Conservation (phyloP, 2,888 invertebrate species). For the Stratiomys singularior region DNA sequence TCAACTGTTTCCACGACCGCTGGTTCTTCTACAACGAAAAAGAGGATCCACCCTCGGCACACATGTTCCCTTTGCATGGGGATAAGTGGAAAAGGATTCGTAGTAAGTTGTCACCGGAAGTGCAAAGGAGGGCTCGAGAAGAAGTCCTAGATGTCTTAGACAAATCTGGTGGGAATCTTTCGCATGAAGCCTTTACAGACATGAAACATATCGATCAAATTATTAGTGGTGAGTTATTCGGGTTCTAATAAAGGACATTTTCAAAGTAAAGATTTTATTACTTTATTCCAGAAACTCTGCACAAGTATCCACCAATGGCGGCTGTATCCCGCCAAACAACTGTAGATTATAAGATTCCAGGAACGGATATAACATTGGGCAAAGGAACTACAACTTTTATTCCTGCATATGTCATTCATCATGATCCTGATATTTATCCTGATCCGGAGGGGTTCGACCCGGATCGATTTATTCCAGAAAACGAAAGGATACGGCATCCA, state of each 20-base stretch:
- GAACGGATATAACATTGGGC: slow-evolving; percentile 64
- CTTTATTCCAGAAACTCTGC: slow-evolving; percentile 22
- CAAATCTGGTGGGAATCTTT: slow-evolving; percentile 53
- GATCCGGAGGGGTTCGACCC: slow-evolving; percentile 70
- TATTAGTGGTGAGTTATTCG: slow-evolving; percentile 32
- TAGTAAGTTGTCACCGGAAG: slow-evolving; percentile 58
- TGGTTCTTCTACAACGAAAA: slow-evolving; percentile 56
- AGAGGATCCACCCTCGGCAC: slow-evolving; percentile 57
- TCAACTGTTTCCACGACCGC: slow-evolving; percentile 57
- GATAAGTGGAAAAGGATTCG: slow-evolving; percentile 63
- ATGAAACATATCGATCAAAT: slow-evolving; percentile 60
- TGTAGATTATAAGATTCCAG: slow-evolving; percentile 44
- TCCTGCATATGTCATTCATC: slow-evolving; percentile 68
- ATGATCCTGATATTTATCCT: slow-evolving; percentile 68
- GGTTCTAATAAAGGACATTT: not conserved
- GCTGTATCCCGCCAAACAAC: not conserved
- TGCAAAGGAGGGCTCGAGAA: slow-evolving; percentile 56
- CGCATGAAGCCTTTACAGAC: slow-evolving; percentile 59
- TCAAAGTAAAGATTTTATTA: not conserved
- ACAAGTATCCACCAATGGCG: slow-evolving; percentile 18
- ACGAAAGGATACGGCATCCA: slow-evolving; percentile 64
- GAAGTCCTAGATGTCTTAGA: slow-evolving; percentile 56
- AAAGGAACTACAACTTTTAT: slow-evolving; percentile 66
- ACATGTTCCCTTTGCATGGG: slow-evolving; percentile 57
- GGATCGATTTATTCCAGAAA: slow-evolving; percentile 68